Evolutionary conservation across 2,113 vertebrate genomes (phyloP).

Genomic region (Stomatorhinus ivindoensis): DNA sequence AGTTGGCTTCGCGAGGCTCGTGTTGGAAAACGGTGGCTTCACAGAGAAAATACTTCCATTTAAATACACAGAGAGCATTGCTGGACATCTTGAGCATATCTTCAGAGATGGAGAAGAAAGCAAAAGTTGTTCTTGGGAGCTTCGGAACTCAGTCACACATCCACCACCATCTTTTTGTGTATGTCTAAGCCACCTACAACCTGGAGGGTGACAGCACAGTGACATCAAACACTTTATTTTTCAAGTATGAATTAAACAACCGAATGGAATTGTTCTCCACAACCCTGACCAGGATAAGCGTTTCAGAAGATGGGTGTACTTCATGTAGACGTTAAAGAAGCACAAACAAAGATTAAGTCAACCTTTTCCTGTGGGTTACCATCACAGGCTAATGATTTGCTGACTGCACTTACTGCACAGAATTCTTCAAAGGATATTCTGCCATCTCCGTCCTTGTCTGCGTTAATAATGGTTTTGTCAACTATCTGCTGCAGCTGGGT

Average conservation of each 20-base stretch:
- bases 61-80: constrained; percentile 82
- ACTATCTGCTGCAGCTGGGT: constrained; percentile 90
- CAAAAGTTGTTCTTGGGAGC: constrained; percentile 69
- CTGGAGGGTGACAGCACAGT: constrained; percentile 51
- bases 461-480: constrained; percentile 92
- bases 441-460: constrained; percentile 86
- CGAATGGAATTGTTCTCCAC: not conserved
- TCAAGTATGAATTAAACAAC: not conserved
- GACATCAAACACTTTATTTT: not conserved
- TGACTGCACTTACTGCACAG: constrained; percentile 73
- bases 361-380: not conserved
- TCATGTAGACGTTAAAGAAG: not conserved
- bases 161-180: constrained; percentile 98
- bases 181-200: constrained; percentile 92
- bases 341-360: not conserved
- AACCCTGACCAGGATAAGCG: not conserved
- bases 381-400: not conserved
- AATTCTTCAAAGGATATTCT: constrained; percentile 92
- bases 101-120: constrained; percentile 85
- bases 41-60: constrained; percentile 87
- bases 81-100: constrained; percentile 84
- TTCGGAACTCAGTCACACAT: constrained; percentile 73
- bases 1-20: constrained; percentile 31
- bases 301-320: not conserved
- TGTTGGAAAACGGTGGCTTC: constrained; percentile 60